Evolutionary conservation across 2,113 vertebrate genomes (phyloP).

Genomic region (Physeter macrocephalus): DNA sequence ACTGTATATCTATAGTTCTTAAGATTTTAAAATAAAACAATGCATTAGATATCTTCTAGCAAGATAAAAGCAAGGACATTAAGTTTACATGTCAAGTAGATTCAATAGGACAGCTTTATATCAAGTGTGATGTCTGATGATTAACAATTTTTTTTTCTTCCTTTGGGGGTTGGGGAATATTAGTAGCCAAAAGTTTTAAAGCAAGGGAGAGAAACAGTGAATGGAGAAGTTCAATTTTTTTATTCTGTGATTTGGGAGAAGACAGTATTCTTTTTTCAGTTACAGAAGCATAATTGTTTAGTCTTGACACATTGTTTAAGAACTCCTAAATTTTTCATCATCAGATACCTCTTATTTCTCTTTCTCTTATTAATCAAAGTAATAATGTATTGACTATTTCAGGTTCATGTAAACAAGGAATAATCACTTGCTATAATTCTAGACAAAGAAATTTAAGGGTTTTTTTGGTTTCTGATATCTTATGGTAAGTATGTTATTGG

Average conservation of each 20-base stretch:
- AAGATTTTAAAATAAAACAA: background rate
- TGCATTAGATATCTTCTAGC: background rate
- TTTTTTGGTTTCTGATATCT: background rate
- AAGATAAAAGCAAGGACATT: background rate
- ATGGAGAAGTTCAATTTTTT: background rate
- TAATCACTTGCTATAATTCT: background rate
- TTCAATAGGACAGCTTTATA: background rate
- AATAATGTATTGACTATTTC: background rate
- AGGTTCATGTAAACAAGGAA: background rate
- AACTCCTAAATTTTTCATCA: background rate
- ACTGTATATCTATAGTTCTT: background rate
- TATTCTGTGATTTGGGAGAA: background rate
- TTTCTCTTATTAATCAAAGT: background rate
- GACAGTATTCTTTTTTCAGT: background rate
- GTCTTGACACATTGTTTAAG: background rate
- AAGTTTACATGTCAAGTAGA: background rate
- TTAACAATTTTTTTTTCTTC: background rate
- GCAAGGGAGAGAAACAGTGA: background rate
- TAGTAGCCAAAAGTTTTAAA: background rate
- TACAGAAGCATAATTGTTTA: background rate
- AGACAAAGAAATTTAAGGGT: background rate
- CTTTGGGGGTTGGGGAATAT: background rate
- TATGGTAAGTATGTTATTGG: slow-evolving; percentile 4
- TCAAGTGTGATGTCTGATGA: background rate
- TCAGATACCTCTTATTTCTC: background rate